Percentiles rank a stretch among this genome's conserved stretches.
Conservation (phyloP, 2,888 invertebrate species). For the Ophion obscuratus region DNA sequence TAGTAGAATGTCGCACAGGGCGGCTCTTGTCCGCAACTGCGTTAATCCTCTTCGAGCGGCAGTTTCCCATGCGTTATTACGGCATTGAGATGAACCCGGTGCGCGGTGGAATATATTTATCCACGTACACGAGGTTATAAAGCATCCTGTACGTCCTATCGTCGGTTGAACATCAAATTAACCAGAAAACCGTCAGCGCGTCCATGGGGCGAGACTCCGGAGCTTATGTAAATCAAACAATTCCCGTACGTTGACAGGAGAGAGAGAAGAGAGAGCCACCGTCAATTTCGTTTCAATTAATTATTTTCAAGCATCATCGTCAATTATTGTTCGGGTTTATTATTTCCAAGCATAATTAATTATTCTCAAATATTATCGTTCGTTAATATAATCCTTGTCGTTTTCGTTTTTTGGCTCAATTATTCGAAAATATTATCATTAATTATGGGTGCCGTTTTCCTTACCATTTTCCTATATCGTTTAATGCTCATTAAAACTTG, state of each 20-base stretch:
- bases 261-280: not conserved
- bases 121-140: slow-evolving; percentile 5
- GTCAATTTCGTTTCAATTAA: not conserved
- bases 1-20: not conserved
- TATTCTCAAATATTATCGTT: not conserved
- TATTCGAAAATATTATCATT: not conserved
- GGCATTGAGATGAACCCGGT: slow-evolving; percentile 4
- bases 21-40: not conserved
- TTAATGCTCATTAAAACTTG: too few relatives aligned
- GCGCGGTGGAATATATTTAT: not conserved
- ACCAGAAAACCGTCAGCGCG: slow-evolving; percentile 10
- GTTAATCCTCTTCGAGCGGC: slow-evolving; percentile 25
- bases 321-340: not conserved
- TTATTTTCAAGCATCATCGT: not conserved
- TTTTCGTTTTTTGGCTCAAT: not conserved
- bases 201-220: not conserved
- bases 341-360: not conserved
- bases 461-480: too few relatives aligned
- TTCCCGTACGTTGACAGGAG: not conserved
- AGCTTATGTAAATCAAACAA: not conserved
- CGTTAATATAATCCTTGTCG: not conserved
- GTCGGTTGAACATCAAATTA: slow-evolving; percentile 9
- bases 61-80: slow-evolving; percentile 30
- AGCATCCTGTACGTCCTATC: not conserved
- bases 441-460: too few relatives aligned